Conservation (phyloP, 2,888 invertebrate species). For the Euplexia lucipara region DNA sequence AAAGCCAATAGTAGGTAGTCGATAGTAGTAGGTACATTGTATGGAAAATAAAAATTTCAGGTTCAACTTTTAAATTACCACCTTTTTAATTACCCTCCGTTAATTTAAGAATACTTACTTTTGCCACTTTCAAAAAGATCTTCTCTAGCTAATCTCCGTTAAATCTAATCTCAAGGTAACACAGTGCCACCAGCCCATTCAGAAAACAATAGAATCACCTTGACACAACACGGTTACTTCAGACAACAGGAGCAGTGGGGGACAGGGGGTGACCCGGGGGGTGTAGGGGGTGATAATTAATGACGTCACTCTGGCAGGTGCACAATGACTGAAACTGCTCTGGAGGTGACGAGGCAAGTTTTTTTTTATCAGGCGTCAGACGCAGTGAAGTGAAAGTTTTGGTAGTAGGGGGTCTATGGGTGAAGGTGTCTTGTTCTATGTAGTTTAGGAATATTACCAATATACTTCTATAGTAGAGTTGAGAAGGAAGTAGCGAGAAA, state of each 20-base stretch:
- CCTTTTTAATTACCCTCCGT: no score
- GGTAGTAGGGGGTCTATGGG: conserved; percentile 20
- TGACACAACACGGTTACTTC: conserved; percentile 82
- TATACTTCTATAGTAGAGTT: not conserved
- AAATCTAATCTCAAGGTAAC: conserved; percentile 36
- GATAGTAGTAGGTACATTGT: no score
- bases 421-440: conserved; percentile 19
- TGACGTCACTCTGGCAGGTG: conserved; percentile 88
- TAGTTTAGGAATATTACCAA: not conserved
- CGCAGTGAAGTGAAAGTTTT: conserved; percentile 54
- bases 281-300: conserved; percentile 80
- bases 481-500: not conserved
- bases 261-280: conserved; percentile 57
- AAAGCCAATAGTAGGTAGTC: no score
- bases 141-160: not conserved
- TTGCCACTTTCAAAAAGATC: not conserved
- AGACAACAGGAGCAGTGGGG: conserved; percentile 57
- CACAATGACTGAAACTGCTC: conserved; percentile 83
- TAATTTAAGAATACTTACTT: not conserved
- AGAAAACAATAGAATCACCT: conserved; percentile 86
- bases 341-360: conserved; percentile 82
- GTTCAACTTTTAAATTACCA: not conserved
- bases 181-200: conserved; percentile 62
- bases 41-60: no score
- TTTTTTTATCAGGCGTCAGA: conserved; percentile 72